phyloP scores from a whole-genome alignment of 2,888 invertebrate species.

The Mechanitis messenoides region DNA sequence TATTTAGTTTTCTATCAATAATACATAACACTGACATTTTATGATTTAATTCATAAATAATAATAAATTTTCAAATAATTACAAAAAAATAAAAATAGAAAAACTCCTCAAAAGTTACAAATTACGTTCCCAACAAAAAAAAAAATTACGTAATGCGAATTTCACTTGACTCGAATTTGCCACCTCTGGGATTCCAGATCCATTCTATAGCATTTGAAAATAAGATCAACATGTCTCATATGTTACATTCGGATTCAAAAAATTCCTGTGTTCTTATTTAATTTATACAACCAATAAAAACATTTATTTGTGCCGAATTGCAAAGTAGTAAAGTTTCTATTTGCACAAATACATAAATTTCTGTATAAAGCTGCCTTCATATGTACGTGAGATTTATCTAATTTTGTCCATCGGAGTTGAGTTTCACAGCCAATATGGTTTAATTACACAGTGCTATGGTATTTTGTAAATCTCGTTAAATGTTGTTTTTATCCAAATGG shows the following conservation, averaged over 20 bases:
- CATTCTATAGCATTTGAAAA: too few species aligned
- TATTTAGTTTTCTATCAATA: conserved; percentile 5
- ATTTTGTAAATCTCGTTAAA: not conserved
- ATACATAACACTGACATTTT: not conserved
- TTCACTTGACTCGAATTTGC: too few species aligned
- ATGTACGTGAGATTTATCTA: not conserved
- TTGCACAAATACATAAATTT: not conserved
- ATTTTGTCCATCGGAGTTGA: not conserved
- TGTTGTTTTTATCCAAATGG: conserved; percentile 2
- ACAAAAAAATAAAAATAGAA: too few species aligned
- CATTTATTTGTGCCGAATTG: not conserved
- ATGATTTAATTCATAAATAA: not conserved
- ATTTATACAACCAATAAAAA: too few species aligned
- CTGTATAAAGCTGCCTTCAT: not conserved
- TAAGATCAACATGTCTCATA: too few species aligned
- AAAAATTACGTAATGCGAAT: too few species aligned
- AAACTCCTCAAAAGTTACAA: too few species aligned
- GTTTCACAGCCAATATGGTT: not conserved
- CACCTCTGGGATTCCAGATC: too few species aligned
- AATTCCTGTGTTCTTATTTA: too few species aligned
- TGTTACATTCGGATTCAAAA: too few species aligned
- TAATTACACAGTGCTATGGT: not conserved
- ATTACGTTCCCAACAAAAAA: too few species aligned
- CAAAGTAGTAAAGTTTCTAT: not conserved
- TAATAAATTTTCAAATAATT: too few species aligned